These are phyloP conservation scores for Apis laboriosa DNA, from an alignment of 1,140 invertebrate species.

Conservation along the genomic window DNA sequence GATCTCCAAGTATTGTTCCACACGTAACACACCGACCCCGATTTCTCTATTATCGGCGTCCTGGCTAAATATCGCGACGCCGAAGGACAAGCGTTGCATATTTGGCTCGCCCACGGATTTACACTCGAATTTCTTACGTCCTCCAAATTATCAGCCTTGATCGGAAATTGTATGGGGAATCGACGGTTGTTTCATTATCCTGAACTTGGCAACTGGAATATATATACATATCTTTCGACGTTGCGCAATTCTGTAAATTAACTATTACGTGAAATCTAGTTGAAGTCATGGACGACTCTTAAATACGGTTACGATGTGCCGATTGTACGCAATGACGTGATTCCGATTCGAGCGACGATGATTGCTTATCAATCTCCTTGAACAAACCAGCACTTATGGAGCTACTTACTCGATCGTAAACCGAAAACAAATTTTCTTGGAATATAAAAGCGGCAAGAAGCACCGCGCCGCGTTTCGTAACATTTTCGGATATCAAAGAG, in stretches of 20 bases:
- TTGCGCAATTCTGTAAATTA: constrained; percentile 20
- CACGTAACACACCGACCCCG: constrained; percentile 32
- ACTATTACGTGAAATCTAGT: background rate
- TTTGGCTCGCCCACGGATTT: background rate
- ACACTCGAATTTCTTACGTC: constrained; percentile 8
- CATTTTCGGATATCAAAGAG: background rate
- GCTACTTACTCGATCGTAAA: background rate
- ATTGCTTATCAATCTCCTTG: background rate
- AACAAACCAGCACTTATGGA: background rate
- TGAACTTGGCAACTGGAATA: constrained; percentile 5
- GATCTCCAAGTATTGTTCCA: constrained; percentile 39
- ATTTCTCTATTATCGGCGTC: constrained; percentile 47
- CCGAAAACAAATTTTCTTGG: background rate
- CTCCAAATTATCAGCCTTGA: constrained; percentile 6
- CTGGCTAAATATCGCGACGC: constrained; percentile 24
- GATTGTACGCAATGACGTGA: background rate
- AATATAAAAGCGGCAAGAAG: background rate
- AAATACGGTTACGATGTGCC: background rate
- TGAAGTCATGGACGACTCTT: background rate
- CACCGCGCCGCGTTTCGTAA: background rate
- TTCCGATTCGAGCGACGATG: background rate
- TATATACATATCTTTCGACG: too few species aligned
- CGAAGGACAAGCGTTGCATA: background rate
- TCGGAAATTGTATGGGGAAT: constrained; percentile 10
- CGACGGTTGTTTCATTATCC: background rate